Base-by-base conservation (phyloP, 2,888 invertebrate species). In the Diarsia dahlii region DNA sequence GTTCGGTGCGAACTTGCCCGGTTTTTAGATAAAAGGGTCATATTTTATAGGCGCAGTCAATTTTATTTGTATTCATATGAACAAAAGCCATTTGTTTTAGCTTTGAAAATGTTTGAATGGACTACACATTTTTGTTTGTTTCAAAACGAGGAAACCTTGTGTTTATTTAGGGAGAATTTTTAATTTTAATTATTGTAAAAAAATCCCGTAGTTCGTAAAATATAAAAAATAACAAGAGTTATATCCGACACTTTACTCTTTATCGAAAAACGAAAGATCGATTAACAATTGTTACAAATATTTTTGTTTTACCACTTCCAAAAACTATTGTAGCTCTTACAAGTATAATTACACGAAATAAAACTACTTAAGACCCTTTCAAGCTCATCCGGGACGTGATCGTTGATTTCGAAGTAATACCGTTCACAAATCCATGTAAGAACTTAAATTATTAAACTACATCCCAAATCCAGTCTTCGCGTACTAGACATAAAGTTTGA, bases 401-500 rank as follows among this genome's bases (percentile, higher is more conserved):
- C 68, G 76, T 81, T 81, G 74, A 64, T 73, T 86, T 69, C n/a
- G 18, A 58, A 71, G 80, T 58, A 83, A 78, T 74, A 67, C 20
- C 56, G 28, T 48, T 62, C 64, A 80, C 52, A 78, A 81, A 83
- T 68, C 81, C 85, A 58, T 65, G 18, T 67, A 63, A 81, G 34
- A 62, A 54, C 58, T 71, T 65, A 71, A 84, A 81, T 66, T 28
- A 28, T 62, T 77, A 63, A 20, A 72, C 39, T 5, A 62, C 12
- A 0, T 18, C 58, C 50, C 45, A 52, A 78, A 81, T 66, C 6
- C 45, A 67, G 39, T 45, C 84, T 63, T 58, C 68, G 39, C 0
- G 0, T 20, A 1, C 28, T 20, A 73, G 28, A n/a, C 0, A 68
- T 75, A 81, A 84, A 76, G 81, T 83, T 78, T 66, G 71, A 81